Conservation (phyloP, 2,797 vertebrate genomes). For the Bufotes viridis region DNA sequence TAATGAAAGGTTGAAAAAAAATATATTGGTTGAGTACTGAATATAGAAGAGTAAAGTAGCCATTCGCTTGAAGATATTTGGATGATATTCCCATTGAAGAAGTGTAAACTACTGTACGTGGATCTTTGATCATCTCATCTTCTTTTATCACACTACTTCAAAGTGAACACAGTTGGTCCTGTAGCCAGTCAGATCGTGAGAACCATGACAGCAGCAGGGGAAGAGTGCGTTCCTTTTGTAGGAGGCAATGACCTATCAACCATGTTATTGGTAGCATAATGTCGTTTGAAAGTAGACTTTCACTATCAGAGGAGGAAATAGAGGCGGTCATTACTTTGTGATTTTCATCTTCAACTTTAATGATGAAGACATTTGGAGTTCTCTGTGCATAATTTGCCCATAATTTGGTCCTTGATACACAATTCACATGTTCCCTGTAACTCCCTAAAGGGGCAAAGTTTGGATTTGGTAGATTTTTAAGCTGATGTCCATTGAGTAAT, state of each 20-base stretch:
- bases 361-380: too few relatives aligned
- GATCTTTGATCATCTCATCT: not conserved
- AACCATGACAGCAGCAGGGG: not conserved
- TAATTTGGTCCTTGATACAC: too few relatives aligned
- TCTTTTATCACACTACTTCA: not conserved
- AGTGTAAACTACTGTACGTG: not conserved
- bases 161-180: not conserved
- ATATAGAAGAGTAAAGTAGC: not conserved
- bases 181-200: not conserved
- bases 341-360: too few relatives aligned
- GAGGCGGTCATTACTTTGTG: too few relatives aligned
- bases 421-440: too few relatives aligned
- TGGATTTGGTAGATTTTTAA: not conserved
- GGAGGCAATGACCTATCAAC: not conserved
- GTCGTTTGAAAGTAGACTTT: not conserved
- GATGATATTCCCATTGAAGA: not conserved
- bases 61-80: not conserved
- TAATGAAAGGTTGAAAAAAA: not conserved
- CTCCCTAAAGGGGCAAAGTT: not conserved
- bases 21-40: not conserved
- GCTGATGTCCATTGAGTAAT: not conserved
- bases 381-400: too few relatives aligned
- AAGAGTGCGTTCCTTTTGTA: not conserved
- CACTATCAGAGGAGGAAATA: not conserved
- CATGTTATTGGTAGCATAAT: not conserved